A percentile compares a stretch with the other conserved stretches of the same genome.
Conservation (phyloP, 2,888 invertebrate genomes). For the Amaurobius ferox region DNA sequence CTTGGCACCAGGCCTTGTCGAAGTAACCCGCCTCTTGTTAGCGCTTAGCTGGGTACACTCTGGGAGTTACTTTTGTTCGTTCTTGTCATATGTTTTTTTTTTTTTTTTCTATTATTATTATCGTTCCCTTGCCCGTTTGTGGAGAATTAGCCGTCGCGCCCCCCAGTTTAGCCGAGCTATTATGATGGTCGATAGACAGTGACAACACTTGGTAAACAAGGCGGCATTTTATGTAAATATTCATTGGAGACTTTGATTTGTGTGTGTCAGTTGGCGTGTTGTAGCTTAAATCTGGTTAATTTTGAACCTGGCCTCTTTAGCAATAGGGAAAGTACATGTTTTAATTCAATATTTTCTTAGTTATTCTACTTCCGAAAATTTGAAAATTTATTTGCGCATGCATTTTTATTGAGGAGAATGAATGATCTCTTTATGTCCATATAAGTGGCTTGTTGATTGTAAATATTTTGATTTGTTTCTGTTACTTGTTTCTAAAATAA, state of each 20-base stretch:
- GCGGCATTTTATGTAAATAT: background rate
- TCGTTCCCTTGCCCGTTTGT: background rate
- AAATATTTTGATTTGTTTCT: too few species aligned
- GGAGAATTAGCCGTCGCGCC: conserved; percentile 4
- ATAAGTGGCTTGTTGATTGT: too few species aligned
- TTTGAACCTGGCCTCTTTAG: too few species aligned
- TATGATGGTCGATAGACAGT: conserved; percentile 10
- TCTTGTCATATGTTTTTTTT: background rate
- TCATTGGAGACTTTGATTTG: background rate
- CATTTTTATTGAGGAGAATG: too few species aligned
- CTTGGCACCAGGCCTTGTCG: conserved; percentile 5
- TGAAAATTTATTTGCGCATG: too few species aligned
- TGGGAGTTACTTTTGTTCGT: conserved; percentile 1
- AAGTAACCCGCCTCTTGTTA: background rate
- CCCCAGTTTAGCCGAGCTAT: conserved; percentile 6
- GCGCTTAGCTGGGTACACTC: background rate
- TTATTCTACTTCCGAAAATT: too few species aligned
- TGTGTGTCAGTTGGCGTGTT: background rate
- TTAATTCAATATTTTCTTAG: too few species aligned
- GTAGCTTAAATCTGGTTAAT: too few species aligned
- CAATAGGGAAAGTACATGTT: too few species aligned
- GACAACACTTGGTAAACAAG: background rate
- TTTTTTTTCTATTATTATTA: background rate
- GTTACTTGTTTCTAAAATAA: too few species aligned
- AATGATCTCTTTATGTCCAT: too few species aligned